Base-by-base conservation (phyloP, 1,140 invertebrate genomes). In the Paraescarpia echinospica region DNA sequence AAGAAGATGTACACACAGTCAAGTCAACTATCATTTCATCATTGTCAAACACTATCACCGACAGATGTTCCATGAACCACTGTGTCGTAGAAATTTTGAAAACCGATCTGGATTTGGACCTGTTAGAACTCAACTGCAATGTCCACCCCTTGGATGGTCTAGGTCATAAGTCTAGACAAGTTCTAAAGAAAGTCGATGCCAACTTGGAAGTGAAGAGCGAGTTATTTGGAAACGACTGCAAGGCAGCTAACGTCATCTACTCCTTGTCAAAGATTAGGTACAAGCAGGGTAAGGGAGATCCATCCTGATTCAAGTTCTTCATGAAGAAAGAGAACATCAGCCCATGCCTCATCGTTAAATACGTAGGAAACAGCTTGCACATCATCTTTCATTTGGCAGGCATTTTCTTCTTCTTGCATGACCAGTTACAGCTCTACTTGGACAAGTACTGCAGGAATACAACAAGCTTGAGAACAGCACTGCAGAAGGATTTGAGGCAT, bases 311-410 rank as follows among this genome's bases (percentile, higher is more conserved):
- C 89, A 89, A 89, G 18, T 33, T 34, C 9, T 4, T 89, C 18
- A 33, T 89, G n/a, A 34, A 89, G 34, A 89, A 33, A 34, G n/a
- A n/a, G n/a, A 89, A 34, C 9, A 14, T 33, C n/a, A 33, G n/a
- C 89, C 89, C 89, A 33, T 34, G 91, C 27, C 91, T 31, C 33
- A 35, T n/a, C 35, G 35, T 91, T n/a, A n/a, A 8, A 35, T 33
- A 41, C 33, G 35, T 35, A 9, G 91, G 31, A n/a, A n/a, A n/a
- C n/a, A n/a, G n/a, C n/a, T 9, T 91, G 91, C 91, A 91, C 91
- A 91, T 91, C 5, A 33, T 91, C 8, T 91, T 91, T 6, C 33
- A 91, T 41, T 8, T 91, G 31, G 33, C 33, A 34, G 91, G 91
- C 27, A 27, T 34, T 34, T 33, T 34, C 35, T n/a, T 91, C 33